Evolutionary conservation across 2,797 vertebrate species (phyloP), one percentile per base, ranked within the genome.

Genomic region (Coilia nasus): DNA sequence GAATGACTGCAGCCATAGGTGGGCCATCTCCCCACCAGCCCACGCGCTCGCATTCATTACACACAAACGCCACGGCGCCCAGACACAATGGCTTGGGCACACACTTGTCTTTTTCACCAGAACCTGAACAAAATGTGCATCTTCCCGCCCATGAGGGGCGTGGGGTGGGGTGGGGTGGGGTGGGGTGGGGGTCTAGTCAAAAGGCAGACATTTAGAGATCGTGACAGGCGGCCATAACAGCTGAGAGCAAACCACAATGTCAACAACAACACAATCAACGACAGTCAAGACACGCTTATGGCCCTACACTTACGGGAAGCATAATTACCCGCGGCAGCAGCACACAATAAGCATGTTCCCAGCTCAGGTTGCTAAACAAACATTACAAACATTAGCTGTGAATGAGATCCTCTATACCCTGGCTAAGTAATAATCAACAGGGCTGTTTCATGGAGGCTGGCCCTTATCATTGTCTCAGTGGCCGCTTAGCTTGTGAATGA

Each of bases 341-440:
- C 62, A 67, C 62, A 67, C 62, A 67, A 11, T 67, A 25, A 67
- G 10, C 28, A 71, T 78, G 31, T 41, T 19, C 31, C 31, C 81
- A 2, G 60, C 90, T 94, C 87, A 64, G 54, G 86, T 93, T 92
- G 87, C 91, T 87, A 0, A 56, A 89, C 90, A 90, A 93, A 95
- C 90, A 91, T 50, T 57, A 41, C 23, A n/a, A n/a, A 28, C 31
- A 60, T 82, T 80, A n/a, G 25, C 44, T 44, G 31, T 54, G 60
- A 59, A 64, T 17, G 12, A 47, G 35, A 46, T 54, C 50, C 17
- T 12, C 25, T 31, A 25, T 23, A 4, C 19, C 57, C 3, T 59
- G 10, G 28, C 12, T 83, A 21, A 85, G 19, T 31, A 31, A 84
- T 84, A 57, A 84, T 15, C 60, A 7, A 28, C 28, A 81, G 62